Evolutionary conservation across 2,888 invertebrate genomes (phyloP), one percentile per base, ranked within the genome.

Genomic region (Torymus aiolomorphi): DNA sequence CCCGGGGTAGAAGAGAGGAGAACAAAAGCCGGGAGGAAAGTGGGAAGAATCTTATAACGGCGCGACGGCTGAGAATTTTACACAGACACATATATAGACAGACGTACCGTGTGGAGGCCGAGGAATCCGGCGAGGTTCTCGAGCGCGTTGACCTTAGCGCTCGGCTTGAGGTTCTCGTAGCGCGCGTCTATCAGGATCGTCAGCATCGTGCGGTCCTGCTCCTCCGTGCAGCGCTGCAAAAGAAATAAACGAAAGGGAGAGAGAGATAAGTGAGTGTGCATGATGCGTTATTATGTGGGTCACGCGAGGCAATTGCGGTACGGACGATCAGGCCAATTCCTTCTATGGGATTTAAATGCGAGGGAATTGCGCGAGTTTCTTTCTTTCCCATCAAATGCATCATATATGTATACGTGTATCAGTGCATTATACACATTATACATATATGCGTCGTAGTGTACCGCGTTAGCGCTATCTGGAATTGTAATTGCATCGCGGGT

Each of bases 61-160:
- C 31, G 31, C 31, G 31, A 31, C 31, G 31, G 2, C 31, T 2
- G 31, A 31, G 31, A 31, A 31, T 31, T 31, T 31, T 31, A 31
- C 31, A 24, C 20, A 59, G 13, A 16, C 20, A 59, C 16, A 16
- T 14, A n/a, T 13, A 31, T 31, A 31, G 31, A 31, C 52, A n/a
- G n/a, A 80, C 76, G 72, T 91, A 95, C 95, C 91, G 92, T 92
- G 86, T 94, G 93, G 52, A 95, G 91, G 77, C 94, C 94, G 90
- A 95, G 93, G 88, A 94, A 95, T 86, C 92, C 93, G n/a, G 95
- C 94, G 61, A 95, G 92, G 85, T 94, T 94, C 91, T 94, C 94
- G 81, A 95, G 92, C 77, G 94, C 93, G 42, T 93, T 92, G 84
- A 95, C 93, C 88, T 94, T 92, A 82, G 94, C 93, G 77, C 92